Evolutionary conservation across 2,113 vertebrate genomes (phyloP), one percentile per base, ranked within the genome.

Genomic region (Cynocephalus volans): DNA sequence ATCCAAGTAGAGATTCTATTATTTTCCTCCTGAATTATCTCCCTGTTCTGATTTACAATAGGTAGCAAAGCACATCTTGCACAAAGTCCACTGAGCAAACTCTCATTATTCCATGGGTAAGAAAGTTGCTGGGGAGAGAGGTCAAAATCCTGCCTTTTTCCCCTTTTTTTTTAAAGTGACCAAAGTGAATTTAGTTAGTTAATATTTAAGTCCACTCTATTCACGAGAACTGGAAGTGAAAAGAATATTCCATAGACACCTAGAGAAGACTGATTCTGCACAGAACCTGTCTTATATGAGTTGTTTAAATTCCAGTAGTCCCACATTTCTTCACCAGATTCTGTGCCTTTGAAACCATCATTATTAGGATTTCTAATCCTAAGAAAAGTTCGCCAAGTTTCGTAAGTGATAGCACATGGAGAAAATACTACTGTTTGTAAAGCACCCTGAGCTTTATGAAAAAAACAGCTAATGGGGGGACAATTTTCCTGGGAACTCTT

Each of bases 171-270:
- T 64, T 54, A 3, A 41, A 84, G 13, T 41, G 21, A 21, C 23
- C 48, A 69, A 83, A 80, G 54, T 88, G 50, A 96, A 97, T 95
- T 93, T 95, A 73, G 67, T 91, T 52, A 54, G 26, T 65, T 93
- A 82, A 88, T 93, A 91, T 62, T 90, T 95, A 90, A 2, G 13
- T 36, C 12, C 13, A 60, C 18, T 77, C 12, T 18, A 28, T 62
- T 14, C 31, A 31, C 6, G 2, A 86, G 31, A 15, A 23, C 6
- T 36, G 36, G 9, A 65, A 70, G 28, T 69, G 2, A 36, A 62
- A 94, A 69, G 18, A 84, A 28, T 56, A 28, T 62, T 56, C n/a
- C 24, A 89, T 12, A 72, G 69, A 76, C 0, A 12, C 21, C 6
- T 31, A 14, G 65, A 84, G 58, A 28, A 90, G n/a, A 69, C 13